phyloP scores from a whole-genome alignment of 2,888 invertebrate genomes.

The Anaspis maculata region DNA sequence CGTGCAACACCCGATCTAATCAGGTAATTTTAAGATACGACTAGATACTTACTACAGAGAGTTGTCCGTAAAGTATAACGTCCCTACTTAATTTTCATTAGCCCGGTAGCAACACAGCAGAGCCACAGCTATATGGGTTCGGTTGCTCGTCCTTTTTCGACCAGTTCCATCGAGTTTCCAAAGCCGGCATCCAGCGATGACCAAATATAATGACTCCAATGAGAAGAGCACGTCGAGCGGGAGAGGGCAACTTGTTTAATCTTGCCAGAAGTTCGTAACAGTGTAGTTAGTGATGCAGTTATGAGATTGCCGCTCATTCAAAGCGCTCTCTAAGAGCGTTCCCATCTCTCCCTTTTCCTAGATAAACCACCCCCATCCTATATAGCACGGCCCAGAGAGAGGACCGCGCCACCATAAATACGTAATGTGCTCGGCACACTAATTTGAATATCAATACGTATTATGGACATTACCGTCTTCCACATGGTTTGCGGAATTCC shows the following conservation, averaged over 20 bases:
- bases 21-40: too few relatives aligned
- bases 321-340: too few relatives aligned
- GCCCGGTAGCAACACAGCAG: constrained; percentile 5
- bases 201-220: constrained; percentile 16
- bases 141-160: too few relatives aligned
- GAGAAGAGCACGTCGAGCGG: too few relatives aligned
- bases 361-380: not conserved
- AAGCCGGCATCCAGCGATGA: too few relatives aligned
- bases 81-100: constrained; percentile 8
- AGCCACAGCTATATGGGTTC: constrained; percentile 3
- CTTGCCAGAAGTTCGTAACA: constrained; percentile 17
- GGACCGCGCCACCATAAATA: constrained; percentile 10
- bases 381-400: too few relatives aligned
- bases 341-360: constrained; percentile 3
- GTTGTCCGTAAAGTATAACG: too few relatives aligned
- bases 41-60: too few relatives aligned
- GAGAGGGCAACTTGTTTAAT: constrained; percentile 20
- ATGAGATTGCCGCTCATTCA: constrained; percentile 16
- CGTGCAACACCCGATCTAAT: too few relatives aligned
- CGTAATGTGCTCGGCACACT: constrained; percentile 9
- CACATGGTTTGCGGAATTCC: too few relatives aligned
- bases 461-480: too few relatives aligned
- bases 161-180: constrained; percentile 11
- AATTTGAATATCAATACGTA: constrained; percentile 19
- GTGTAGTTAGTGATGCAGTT: constrained; percentile 20